These are phyloP conservation scores for Peromyscus aztecus DNA, from an alignment of 2,797 vertebrate species.

Conservation along the genomic window DNA sequence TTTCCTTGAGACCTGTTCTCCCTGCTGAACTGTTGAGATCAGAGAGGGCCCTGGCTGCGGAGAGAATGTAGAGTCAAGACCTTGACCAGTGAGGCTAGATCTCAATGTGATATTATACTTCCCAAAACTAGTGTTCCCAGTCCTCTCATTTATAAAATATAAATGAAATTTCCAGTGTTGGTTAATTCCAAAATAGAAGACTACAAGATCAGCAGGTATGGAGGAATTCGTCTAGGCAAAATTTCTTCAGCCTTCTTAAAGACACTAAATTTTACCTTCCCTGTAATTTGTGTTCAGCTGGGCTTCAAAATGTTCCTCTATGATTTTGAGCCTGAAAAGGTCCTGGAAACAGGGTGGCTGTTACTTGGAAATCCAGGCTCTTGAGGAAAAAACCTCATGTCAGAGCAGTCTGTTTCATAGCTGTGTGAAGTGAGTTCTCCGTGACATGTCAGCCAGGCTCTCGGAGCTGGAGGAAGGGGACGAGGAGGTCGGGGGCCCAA, in stretches of 20 bases:
- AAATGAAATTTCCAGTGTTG: not conserved
- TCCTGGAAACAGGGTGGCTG: not conserved
- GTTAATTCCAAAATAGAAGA: not conserved
- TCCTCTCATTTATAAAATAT: not conserved
- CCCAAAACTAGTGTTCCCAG: not conserved
- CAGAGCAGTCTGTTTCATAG: not conserved
- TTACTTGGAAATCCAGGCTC: conserved; percentile 41
- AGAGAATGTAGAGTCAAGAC: not conserved
- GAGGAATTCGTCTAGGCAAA: conserved; percentile 63
- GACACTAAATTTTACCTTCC: conserved; percentile 70
- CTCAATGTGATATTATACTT: not conserved
- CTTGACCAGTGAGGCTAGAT: not conserved
- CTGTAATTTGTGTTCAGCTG: not conserved
- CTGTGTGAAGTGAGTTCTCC: conserved; percentile 12
- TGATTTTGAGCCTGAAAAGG: not conserved
- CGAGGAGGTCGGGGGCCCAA: not conserved
- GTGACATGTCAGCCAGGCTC: not conserved
- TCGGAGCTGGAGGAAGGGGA: not conserved
- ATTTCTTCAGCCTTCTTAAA: conserved; percentile 74
- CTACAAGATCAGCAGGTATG: not conserved
- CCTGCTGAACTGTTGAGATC: not conserved
- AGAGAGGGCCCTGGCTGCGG: not conserved
- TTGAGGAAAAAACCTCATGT: not conserved
- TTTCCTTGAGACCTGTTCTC: not conserved
- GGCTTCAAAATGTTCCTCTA: not conserved